Evolutionary conservation across 2,113 vertebrate genomes (phyloP).

Genomic region (Tupaia tana): DNA sequence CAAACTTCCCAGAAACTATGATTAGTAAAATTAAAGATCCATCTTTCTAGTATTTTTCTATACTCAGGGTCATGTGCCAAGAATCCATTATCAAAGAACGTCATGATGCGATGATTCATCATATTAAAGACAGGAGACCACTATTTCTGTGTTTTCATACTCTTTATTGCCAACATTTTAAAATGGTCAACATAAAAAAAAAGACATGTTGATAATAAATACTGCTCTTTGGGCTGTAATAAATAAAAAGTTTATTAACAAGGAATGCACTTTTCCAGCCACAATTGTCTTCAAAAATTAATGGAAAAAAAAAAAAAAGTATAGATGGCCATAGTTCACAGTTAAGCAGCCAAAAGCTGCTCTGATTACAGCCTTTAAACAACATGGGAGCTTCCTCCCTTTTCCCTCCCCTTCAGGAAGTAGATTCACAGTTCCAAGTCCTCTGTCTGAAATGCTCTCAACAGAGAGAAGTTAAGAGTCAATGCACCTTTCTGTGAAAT

Average conservation of each 20-base stretch:
- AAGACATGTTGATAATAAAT: conserved; percentile 94
- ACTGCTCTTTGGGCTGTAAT: conserved; percentile 96
- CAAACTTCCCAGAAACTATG: background rate
- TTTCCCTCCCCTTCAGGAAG: conserved; percentile 83
- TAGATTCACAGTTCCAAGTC: conserved; percentile 89
- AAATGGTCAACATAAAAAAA: conserved; percentile 87
- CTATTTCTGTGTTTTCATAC: conserved; percentile 73
- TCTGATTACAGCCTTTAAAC: conserved; percentile 85
- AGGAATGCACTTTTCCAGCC: conserved; percentile 92
- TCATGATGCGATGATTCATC: accelerated
- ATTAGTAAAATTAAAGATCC: background rate
- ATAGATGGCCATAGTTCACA: conserved; percentile 90
- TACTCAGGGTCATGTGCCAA: background rate
- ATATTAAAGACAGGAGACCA: background rate
- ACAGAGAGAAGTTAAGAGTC: conserved; percentile 83
- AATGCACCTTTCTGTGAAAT: conserved; percentile 79
- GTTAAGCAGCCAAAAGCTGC: conserved; percentile 88
- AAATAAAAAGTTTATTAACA: conserved; percentile 94
- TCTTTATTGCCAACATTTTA: conserved; percentile 89
- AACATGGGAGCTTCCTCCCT: conserved; percentile 80
- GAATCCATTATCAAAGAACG: background rate
- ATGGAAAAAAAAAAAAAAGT: conserved; percentile 66
- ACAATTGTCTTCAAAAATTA: conserved; percentile 87
- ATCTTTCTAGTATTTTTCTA: background rate
- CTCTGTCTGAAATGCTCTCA: conserved; percentile 86